Evolutionary conservation across 2,113 vertebrate species (phyloP).

Genomic region (Lamprologus speciosus): DNA sequence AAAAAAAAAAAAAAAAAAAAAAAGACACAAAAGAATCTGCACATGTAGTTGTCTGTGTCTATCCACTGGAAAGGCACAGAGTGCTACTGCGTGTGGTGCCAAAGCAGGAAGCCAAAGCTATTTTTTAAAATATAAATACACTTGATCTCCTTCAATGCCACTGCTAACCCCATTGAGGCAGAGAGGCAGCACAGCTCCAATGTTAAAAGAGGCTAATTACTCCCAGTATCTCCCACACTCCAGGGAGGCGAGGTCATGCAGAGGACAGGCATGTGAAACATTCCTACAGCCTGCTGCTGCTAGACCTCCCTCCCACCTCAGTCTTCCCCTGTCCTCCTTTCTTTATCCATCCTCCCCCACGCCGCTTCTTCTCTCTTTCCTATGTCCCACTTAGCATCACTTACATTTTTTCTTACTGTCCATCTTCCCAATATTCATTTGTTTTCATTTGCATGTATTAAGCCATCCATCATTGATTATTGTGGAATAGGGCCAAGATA

Average conservation of each 20-base stretch:
- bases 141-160: constrained; percentile 63
- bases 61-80: not conserved
- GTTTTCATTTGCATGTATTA: not conserved
- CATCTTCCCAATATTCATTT: not conserved
- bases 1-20: not conserved
- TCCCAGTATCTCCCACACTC: constrained; percentile 63
- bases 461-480: not conserved
- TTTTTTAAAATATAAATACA: constrained; percentile 38
- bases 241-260: constrained; percentile 59
- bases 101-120: not conserved
- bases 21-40: not conserved
- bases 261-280: constrained; percentile 67
- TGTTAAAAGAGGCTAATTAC: constrained; percentile 67
- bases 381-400: not conserved
- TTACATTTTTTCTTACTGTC: not conserved
- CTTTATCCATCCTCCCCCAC: constrained; percentile 9
- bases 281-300: constrained; percentile 56
- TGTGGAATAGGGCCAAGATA: not conserved
- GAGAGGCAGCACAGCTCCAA: constrained; percentile 38
- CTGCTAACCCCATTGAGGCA: constrained; percentile 53
- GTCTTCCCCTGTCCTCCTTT: constrained; percentile 11
- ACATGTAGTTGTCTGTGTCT: not conserved
- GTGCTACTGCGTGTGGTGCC: not conserved
- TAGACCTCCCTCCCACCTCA: constrained; percentile 24
- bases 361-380: not conserved